These are phyloP conservation scores for Dicerorhinus sumatrensis DNA, from an alignment of 2,113 vertebrate genomes.

Conservation along the genomic window DNA sequence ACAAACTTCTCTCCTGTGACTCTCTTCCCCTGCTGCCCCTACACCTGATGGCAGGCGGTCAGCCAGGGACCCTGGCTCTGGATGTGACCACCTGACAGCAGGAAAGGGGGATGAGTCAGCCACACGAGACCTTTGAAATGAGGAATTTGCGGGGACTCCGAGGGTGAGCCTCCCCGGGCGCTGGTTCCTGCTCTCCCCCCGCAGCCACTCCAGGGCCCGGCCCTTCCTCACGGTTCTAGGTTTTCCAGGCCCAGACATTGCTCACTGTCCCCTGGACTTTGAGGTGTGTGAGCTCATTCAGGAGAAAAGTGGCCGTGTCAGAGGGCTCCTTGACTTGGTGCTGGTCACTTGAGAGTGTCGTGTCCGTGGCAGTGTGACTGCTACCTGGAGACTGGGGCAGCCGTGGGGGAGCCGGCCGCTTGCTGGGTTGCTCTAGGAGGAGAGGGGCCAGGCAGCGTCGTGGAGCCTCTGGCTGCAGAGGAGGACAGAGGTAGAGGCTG, in stretches of 20 bases:
- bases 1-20: too few species aligned
- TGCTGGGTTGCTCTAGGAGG: not conserved
- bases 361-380: too few species aligned
- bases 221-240: fast-evolving
- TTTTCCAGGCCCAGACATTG: not conserved
- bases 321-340: too few species aligned
- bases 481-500: too few species aligned
- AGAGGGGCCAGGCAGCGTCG: not conserved
- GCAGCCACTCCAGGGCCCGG: not conserved
- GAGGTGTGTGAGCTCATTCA: fast-evolving
- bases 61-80: fast-evolving
- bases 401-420: fast-evolving
- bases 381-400: constrained; percentile 58
- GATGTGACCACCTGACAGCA: not conserved
- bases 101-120: not conserved
- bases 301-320: not conserved
- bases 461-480: too few species aligned
- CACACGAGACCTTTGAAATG: not conserved
- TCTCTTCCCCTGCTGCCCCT: too few species aligned
- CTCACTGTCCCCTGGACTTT: not conserved
- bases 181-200: not conserved
- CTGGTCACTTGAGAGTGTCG: too few species aligned
- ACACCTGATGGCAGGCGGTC: too few species aligned
- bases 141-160: not conserved
- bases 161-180: fast-evolving